These are phyloP conservation scores for Hemicordylus capensis DNA, from an alignment of 2,113 vertebrate species.

Conservation along the genomic window DNA sequence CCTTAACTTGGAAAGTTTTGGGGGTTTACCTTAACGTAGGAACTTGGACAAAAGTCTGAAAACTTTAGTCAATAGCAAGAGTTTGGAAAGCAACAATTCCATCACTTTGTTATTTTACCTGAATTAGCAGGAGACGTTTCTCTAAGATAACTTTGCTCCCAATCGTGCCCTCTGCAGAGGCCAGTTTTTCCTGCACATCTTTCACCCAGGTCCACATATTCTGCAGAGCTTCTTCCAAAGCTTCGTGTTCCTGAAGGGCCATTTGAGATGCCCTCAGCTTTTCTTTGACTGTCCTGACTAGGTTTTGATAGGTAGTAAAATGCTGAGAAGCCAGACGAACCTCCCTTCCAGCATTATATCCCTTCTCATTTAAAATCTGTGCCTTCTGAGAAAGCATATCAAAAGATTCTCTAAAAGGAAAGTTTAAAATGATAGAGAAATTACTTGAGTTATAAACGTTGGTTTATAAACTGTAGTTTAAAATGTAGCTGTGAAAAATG, in stretches of 20 bases:
- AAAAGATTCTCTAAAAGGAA: constrained; percentile 83
- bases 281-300: constrained; percentile 84
- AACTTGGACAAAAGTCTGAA: constrained; percentile 6
- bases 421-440: constrained; percentile 30
- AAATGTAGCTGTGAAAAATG: background rate
- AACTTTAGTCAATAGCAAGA: background rate
- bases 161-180: constrained; percentile 82
- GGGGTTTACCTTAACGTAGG: too few species aligned
- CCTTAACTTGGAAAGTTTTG: background rate
- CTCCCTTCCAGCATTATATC: constrained; percentile 82
- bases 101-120: constrained; percentile 76
- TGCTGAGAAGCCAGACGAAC: constrained; percentile 81
- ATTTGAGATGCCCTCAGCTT: constrained; percentile 84
- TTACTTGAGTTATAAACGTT: constrained; percentile 1
- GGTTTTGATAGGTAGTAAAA: constrained; percentile 83
- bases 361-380: constrained; percentile 84
- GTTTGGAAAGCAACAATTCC: background rate
- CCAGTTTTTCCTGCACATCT: constrained; percentile 84
- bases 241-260: constrained; percentile 90
- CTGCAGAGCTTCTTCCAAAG: constrained; percentile 88
- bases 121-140: constrained; percentile 83
- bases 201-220: constrained; percentile 89
- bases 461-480: background rate
- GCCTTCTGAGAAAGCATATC: constrained; percentile 87
- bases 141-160: constrained; percentile 88